Evolutionary conservation across 1,140 invertebrate genomes (phyloP).

Genomic region (Holotrichia oblita): DNA sequence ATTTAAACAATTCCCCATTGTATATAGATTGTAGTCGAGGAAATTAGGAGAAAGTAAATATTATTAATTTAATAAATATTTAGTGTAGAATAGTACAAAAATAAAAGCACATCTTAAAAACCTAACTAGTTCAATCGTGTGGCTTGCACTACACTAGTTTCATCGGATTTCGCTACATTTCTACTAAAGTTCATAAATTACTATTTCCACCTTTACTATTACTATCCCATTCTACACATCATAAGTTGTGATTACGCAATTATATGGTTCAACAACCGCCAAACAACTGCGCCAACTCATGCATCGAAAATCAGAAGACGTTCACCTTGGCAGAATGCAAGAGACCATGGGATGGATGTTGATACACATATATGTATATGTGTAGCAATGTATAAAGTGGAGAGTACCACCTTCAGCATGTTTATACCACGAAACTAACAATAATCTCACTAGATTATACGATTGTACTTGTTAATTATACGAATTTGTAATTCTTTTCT

Average conservation of each 20-base stretch:
- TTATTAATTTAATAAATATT: too few species aligned
- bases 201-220: not conserved
- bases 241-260: not conserved
- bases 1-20: too few species aligned
- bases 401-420: too few species aligned
- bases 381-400: too few species aligned
- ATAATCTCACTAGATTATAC: not conserved
- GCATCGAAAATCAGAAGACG: constrained; percentile 21
- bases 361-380: not conserved
- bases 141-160: too few species aligned
- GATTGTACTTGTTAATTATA: not conserved
- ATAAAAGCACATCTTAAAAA: too few species aligned
- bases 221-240: not conserved
- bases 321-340: constrained; percentile 28
- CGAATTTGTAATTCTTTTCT: not conserved
- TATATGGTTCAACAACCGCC: constrained; percentile 28
- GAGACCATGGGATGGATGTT: not conserved
- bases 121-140: too few species aligned
- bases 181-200: too few species aligned
- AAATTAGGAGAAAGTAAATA: too few species aligned
- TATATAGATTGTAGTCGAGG: too few species aligned
- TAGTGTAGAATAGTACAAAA: too few species aligned
- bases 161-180: too few species aligned
- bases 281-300: constrained; percentile 33
- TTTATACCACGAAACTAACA: not conserved